phyloP scores from a whole-genome alignment of 2,113 vertebrate genomes.

The Mastomys natalensis region DNA sequence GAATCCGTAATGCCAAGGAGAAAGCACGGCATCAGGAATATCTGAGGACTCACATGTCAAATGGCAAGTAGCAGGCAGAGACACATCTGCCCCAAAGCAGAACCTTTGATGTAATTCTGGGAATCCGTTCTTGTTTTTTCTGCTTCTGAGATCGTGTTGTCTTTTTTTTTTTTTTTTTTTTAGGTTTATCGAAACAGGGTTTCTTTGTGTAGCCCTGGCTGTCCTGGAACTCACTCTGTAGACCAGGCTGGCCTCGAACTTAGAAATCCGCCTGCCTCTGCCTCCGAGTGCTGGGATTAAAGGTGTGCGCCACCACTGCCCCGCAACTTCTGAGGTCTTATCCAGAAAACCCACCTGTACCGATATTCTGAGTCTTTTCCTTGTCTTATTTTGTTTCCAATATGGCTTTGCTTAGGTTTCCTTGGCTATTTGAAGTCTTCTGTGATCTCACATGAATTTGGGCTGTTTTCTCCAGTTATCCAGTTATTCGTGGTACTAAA shows the following conservation, averaged over 20 bases:
- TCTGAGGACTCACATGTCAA: neutral
- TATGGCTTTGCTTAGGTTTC: neutral
- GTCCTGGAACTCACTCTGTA: no score
- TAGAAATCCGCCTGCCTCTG: no score
- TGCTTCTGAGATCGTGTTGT: no score
- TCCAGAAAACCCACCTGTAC: neutral
- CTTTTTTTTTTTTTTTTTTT: no score
- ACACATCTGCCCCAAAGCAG: neutral
- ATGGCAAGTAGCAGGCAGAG: neutral
- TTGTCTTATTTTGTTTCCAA: neutral
- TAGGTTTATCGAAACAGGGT: no score
- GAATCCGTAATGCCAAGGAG: neutral
- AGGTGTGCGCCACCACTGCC: no score
- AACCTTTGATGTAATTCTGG: neutral
- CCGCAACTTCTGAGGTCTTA: neutral
- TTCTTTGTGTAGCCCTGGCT: no score
- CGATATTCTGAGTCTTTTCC: neutral
- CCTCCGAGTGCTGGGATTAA: no score
- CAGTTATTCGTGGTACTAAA: neutral
- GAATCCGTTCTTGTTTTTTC: neutral
- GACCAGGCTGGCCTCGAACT: no score
- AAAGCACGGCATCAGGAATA: no score
- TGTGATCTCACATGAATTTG: neutral
- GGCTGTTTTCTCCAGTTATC: neutral
- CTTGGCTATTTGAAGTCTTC: neutral